These are phyloP conservation scores for Sylvia borin DNA, from an alignment of 2,797 vertebrate species.

Conservation along the genomic window DNA sequence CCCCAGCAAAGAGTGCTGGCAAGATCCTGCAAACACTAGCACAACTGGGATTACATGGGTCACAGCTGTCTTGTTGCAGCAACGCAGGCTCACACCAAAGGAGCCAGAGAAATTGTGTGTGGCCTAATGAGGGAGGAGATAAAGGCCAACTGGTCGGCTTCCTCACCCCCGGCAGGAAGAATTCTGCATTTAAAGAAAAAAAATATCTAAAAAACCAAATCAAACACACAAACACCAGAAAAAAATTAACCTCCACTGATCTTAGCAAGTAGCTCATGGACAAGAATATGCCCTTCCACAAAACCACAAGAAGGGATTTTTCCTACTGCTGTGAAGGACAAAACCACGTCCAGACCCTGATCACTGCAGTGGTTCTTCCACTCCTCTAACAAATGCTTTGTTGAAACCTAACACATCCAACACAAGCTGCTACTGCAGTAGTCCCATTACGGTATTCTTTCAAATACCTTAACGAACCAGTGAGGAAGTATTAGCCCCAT, in stretches of 20 bases:
- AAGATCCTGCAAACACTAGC: neutral
- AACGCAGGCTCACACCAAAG: neutral
- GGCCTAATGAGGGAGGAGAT: neutral
- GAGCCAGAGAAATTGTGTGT: neutral
- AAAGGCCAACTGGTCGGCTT: neutral
- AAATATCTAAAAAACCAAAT: rapidly evolving
- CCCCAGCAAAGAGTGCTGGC: rapidly evolving
- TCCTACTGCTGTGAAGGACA: neutral
- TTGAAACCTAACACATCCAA: neutral
- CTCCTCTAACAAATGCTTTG: neutral
- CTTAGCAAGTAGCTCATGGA: neutral
- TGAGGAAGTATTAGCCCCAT: neutral
- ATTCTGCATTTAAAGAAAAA: neutral
- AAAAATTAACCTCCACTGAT: neutral
- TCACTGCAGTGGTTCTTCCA: neutral
- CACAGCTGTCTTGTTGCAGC: rapidly evolving
- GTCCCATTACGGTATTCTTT: rapidly evolving
- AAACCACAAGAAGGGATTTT: rapidly evolving
- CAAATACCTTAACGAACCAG: neutral
- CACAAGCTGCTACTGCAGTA: neutral
- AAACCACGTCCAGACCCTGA: neutral
- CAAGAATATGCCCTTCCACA: neutral
- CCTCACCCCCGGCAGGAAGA: neutral
- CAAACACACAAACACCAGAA: neutral
- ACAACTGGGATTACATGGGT: neutral